Evolutionary conservation across 1,140 invertebrate genomes (phyloP).

Genomic region (Physella acuta): DNA sequence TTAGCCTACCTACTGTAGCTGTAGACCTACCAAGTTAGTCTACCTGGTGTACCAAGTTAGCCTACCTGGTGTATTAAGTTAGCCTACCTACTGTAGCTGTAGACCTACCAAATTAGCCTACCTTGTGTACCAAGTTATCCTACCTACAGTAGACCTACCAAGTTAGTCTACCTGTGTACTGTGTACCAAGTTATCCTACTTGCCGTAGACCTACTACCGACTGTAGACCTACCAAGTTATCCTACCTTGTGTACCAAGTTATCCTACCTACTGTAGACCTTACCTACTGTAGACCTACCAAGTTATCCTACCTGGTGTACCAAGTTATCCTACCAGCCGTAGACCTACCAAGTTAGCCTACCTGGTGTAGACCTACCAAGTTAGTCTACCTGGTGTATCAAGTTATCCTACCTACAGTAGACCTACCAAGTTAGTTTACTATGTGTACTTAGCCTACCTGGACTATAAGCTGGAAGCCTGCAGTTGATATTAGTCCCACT

Average conservation of each 20-base stretch:
- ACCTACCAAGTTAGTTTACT: background rate
- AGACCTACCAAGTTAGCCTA: background rate
- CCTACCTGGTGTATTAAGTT: background rate
- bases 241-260: no score
- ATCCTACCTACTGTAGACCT: no score
- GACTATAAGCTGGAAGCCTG: conserved; percentile 34
- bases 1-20: no score
- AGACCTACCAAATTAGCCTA: no score
- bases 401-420: background rate
- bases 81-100: background rate
- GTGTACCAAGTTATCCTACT: no score
- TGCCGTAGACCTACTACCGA: no score
- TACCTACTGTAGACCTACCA: background rate
- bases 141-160: no score
- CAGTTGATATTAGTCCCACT: conserved; percentile 39
- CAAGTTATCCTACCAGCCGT: background rate
- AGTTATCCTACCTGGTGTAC: conserved; percentile 4
- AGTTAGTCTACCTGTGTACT: no score
- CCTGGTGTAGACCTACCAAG: background rate
- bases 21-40: no score
- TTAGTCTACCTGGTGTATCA: background rate
- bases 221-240: no score
- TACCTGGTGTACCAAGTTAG: background rate
- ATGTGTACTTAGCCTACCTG: conserved; percentile 30
- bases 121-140: no score